Base-by-base conservation (phyloP, 2,113 vertebrate genomes). In the Pomatorhinus ruficollis region DNA sequence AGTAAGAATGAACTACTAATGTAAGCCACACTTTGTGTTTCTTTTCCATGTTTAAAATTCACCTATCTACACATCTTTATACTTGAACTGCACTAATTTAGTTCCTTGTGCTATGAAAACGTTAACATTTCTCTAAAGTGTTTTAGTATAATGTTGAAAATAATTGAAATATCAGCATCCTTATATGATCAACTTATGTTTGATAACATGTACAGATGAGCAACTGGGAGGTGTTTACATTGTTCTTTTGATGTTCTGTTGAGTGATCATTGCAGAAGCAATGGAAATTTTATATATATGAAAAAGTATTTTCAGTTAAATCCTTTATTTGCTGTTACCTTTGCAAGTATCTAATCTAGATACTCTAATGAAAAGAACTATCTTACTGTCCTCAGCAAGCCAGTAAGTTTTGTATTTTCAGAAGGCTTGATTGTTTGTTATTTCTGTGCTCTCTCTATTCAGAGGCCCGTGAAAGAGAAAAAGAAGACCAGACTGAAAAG, bases 401-500 rank as follows among this genome's bases (percentile, higher is more conserved):
- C 8, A 81, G 7, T 61, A 20, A 23, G 83, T 94, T 74, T 52
- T 35, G 7, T 70, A 7, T 49, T 90, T 78, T 39, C 60, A 8
- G 12, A 91, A 61, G 20, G 47, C 5, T 64, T 71, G 12, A 18
- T 76, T 83, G 15, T 61, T 93, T 91, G 5, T 91, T 16, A 18
- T 61, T 64, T 84, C 11, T 84, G 11, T 95, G 8, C 16, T 86
- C 1, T 87, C 21, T 2, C 0, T 93, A 33, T 98, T 93, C 54
- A 98, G 98, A 98, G 96, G 97, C 98, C 65, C 97, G 98, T 96
- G 98, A 98, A 92, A 98, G 77, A 96, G 97, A 98, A 52, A 97
- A 95, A 66, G 97, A 97, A 93, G 96, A 96, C 24, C 84, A 95
- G 57, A 94, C 95, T 96, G 97, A 97, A 83, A 97, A 97, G 84